Percentiles rank a stretch among this genome's conserved stretches.
These are phyloP conservation scores for Ichneumoninae sp. DNA, from an alignment of 2,888 invertebrate species.

Conservation along the genomic window DNA sequence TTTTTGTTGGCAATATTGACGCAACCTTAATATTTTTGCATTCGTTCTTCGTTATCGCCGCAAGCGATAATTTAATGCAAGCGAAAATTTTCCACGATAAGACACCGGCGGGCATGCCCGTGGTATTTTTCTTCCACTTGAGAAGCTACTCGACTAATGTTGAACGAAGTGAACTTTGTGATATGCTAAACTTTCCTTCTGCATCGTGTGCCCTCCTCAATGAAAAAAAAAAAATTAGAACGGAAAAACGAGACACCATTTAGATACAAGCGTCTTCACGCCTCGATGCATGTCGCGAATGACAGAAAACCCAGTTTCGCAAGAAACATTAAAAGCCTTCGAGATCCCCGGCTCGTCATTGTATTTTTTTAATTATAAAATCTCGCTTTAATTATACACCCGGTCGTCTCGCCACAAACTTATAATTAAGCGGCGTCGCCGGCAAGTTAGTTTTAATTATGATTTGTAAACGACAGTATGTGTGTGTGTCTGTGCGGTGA, in stretches of 20 bases:
- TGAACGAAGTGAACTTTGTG: not conserved
- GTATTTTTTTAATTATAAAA: slow-evolving; percentile 45
- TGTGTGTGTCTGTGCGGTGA: slow-evolving; percentile 20
- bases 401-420: slow-evolving; percentile 42
- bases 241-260: not conserved
- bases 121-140: not conserved
- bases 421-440: slow-evolving; percentile 72
- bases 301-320: slow-evolving; percentile 33
- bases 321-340: slow-evolving; percentile 27
- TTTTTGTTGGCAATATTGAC: too few relatives aligned
- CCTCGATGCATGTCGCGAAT: slow-evolving; percentile 11
- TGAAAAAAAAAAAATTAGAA: not conserved
- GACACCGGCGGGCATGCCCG: not conserved
- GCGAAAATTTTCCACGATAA: not conserved
- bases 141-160: not conserved
- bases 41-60: not conserved
- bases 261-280: not conserved
- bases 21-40: not conserved
- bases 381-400: slow-evolving; percentile 56
- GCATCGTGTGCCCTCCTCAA: not conserved
- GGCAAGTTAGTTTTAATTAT: slow-evolving; percentile 69
- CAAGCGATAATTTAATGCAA: not conserved
- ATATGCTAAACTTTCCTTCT: not conserved
- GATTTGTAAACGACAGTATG: slow-evolving; percentile 60
- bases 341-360: slow-evolving; percentile 41